phyloP scores from a whole-genome alignment of 35 echinoderm and acorn worm species.

The Hemicentrotus pulcherrimus region DNA sequence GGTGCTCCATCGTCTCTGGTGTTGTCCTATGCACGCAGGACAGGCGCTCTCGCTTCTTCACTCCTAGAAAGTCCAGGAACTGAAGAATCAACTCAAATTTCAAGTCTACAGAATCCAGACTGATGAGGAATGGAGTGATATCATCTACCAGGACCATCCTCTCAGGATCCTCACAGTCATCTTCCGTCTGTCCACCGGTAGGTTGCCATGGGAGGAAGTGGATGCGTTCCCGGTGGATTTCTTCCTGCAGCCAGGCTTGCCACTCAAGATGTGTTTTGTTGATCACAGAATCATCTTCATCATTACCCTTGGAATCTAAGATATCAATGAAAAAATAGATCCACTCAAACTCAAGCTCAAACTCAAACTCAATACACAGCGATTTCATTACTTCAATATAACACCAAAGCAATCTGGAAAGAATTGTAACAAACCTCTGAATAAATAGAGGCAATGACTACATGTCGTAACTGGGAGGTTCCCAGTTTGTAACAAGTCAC shows the following conservation, averaged over 20 bases:
- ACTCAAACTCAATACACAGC: too few species aligned
- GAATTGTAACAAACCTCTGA: too few species aligned
- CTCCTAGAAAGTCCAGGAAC: constrained; percentile 85
- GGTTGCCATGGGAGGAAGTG: constrained; percentile 93
- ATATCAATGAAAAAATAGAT: neutral
- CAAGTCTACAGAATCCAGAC: constrained; percentile 44
- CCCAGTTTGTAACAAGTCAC: too few species aligned
- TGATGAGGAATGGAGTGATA: constrained; percentile 82
- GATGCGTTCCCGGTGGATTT: constrained; percentile 57
- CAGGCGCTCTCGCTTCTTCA: neutral
- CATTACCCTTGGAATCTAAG: constrained; percentile 39
- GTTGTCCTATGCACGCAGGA: neutral
- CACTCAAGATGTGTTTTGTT: constrained; percentile 47
- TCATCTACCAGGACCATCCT: constrained; percentile 95
- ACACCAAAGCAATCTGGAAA: too few species aligned
- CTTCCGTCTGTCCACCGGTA: constrained; percentile 72
- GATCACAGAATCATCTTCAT: constrained; percentile 54
- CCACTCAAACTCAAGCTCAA: neutral
- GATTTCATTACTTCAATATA: too few species aligned
- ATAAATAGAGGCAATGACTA: too few species aligned
- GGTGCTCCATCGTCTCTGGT: constrained; percentile 9
- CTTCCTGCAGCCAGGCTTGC: constrained; percentile 81
- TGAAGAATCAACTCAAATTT: constrained; percentile 68
- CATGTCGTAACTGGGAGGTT: too few species aligned
- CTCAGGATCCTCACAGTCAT: constrained; percentile 99